Conservation (phyloP, 2,888 invertebrate species). For the Apodemia duryi region DNA sequence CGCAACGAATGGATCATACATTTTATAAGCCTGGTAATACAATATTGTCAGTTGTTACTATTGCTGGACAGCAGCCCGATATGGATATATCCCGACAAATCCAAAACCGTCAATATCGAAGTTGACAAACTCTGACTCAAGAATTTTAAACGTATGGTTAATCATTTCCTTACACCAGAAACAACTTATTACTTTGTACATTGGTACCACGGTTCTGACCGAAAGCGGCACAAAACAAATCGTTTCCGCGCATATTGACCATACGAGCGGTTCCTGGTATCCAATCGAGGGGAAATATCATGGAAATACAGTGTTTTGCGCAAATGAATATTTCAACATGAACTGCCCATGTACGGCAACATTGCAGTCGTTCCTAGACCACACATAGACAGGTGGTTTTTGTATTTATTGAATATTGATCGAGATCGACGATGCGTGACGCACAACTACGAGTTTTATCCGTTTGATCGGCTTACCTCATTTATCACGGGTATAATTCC, state of each 20-base stretch:
- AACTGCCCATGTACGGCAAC: background rate
- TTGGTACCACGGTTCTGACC: background rate
- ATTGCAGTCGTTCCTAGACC: slow-evolving; percentile 1
- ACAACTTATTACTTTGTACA: background rate
- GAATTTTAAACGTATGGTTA: background rate
- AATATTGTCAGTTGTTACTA: no score
- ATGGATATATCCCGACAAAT: no score
- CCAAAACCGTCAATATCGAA: no score
- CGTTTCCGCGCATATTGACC: background rate
- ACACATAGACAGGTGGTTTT: background rate
- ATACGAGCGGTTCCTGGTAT: background rate
- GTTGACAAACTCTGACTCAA: background rate
- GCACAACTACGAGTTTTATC: background rate
- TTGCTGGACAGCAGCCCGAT: no score
- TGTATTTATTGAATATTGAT: slow-evolving; percentile 11
- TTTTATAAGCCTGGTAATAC: no score
- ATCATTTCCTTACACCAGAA: background rate
- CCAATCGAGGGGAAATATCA: background rate
- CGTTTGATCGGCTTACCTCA: background rate
- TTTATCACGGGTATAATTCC: background rate
- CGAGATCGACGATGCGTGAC: background rate
- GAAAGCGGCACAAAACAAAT: background rate
- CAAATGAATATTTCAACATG: slow-evolving; percentile 11
- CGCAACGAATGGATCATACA: no score
- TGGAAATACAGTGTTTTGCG: background rate